Conservation (phyloP, 2,888 invertebrate species). For the Diloba caeruleocephala region DNA sequence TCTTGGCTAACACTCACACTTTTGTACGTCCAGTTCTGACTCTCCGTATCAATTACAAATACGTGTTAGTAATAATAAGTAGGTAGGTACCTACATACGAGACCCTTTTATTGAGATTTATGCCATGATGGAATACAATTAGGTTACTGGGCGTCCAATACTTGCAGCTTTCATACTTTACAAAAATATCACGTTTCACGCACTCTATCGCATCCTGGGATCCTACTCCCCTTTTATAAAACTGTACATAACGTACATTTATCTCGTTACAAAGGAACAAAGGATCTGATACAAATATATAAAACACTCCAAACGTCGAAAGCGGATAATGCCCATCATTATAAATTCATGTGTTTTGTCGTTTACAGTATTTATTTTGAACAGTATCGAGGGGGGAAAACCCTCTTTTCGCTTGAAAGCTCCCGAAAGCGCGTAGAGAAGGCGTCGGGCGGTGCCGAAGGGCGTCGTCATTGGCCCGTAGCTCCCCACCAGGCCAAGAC, state of each 20-base stretch:
- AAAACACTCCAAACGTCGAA: slow-evolving; percentile 86
- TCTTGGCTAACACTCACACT: background rate
- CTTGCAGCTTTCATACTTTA: slow-evolving; percentile 73
- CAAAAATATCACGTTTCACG: slow-evolving; percentile 86
- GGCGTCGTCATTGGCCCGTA: slow-evolving; percentile 70
- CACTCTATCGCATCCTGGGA: slow-evolving; percentile 79
- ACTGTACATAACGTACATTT: slow-evolving; percentile 76
- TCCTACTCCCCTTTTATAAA: slow-evolving; percentile 78
- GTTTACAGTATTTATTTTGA: slow-evolving; percentile 88
- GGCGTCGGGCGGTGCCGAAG: slow-evolving; percentile 78
- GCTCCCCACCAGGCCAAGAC: slow-evolving; percentile 76
- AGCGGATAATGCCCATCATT: slow-evolving; percentile 88
- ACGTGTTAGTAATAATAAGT: slow-evolving; percentile 49
- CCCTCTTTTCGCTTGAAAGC: slow-evolving; percentile 86
- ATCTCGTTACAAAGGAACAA: slow-evolving; percentile 85
- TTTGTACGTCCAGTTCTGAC: slow-evolving; percentile 1
- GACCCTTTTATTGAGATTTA: slow-evolving; percentile 59
- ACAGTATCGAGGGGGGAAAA: slow-evolving; percentile 83
- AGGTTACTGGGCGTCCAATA: slow-evolving; percentile 69
- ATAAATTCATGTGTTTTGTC: slow-evolving; percentile 88
- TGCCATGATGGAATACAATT: slow-evolving; percentile 60
- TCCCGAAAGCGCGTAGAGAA: slow-evolving; percentile 80
- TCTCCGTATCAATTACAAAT: slow-evolving; percentile 41
- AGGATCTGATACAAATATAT: slow-evolving; percentile 82
- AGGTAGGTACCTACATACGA: slow-evolving; percentile 40